Percentiles rank a stretch among this genome's conserved stretches.
phyloP scores from a whole-genome alignment of 2,113 vertebrate species.

The Eublepharis macularius region DNA sequence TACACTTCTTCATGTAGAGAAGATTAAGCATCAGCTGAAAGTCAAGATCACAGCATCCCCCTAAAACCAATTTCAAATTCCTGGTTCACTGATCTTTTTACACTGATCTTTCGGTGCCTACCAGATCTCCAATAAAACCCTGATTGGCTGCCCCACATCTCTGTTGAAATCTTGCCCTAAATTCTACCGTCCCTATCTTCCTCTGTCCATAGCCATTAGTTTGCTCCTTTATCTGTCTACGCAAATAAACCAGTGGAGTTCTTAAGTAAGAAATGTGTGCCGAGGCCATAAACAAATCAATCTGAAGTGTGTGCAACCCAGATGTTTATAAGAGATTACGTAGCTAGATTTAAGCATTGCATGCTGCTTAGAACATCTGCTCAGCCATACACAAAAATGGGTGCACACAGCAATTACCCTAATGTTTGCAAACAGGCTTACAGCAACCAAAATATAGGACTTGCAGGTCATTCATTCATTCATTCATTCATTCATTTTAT shows the following conservation, averaged over 20 bases:
- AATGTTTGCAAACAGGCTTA: neutral
- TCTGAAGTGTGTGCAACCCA: neutral
- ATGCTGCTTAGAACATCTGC: neutral
- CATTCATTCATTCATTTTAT: too few species aligned
- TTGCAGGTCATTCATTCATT: too few species aligned
- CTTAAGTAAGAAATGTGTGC: neutral
- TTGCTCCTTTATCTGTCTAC: too few species aligned
- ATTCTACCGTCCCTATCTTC: neutral
- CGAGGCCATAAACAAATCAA: neutral
- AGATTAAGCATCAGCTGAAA: constrained; percentile 7
- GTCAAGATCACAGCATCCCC: neutral
- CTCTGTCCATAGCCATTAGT: neutral
- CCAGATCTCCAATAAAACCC: neutral
- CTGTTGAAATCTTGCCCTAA: neutral
- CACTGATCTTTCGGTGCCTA: too few species aligned
- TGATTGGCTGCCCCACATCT: neutral
- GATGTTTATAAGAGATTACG: neutral
- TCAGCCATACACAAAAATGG: neutral
- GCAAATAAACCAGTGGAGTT: neutral
- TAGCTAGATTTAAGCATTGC: neutral
- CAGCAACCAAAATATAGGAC: too few species aligned
- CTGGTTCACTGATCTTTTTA: too few species aligned
- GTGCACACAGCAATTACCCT: neutral
- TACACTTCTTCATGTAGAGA: neutral
- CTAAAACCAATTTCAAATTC: constrained; percentile 34